phyloP scores from a whole-genome alignment of 2,797 vertebrate species.

The Lindbergichthys nudifrons region DNA sequence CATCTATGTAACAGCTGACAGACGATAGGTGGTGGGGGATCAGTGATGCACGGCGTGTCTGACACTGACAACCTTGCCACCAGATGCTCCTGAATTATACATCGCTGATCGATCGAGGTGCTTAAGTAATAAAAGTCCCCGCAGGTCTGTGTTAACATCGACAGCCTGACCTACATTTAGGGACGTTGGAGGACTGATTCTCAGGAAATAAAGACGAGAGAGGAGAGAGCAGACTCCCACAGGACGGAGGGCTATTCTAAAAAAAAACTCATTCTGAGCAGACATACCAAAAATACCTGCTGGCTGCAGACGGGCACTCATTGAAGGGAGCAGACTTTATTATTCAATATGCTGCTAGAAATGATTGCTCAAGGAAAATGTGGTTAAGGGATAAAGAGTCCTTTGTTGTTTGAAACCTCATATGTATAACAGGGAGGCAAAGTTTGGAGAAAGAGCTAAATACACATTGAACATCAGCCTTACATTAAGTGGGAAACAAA shows the following conservation, averaged over 20 bases:
- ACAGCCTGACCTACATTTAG: slow-evolving; percentile 81
- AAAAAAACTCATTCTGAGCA: slow-evolving; percentile 55
- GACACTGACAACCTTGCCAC: slow-evolving; percentile 81
- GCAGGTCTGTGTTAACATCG: slow-evolving; percentile 71
- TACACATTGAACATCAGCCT: no score
- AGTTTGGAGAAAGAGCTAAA: no score
- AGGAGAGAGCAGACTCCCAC: slow-evolving; percentile 58
- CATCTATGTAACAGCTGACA: slow-evolving; percentile 61
- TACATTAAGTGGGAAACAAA: no score
- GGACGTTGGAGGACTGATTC: slow-evolving; percentile 61
- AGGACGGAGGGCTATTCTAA: slow-evolving; percentile 47
- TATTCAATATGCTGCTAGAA: slow-evolving; percentile 36
- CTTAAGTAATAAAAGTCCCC: slow-evolving; percentile 81
- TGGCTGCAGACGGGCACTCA: slow-evolving; percentile 38
- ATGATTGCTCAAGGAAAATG: slow-evolving; percentile 28
- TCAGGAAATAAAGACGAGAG: slow-evolving; percentile 65
- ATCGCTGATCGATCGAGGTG: slow-evolving; percentile 82
- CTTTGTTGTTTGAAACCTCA: neutral
- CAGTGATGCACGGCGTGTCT: slow-evolving; percentile 76
- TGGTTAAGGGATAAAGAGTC: slow-evolving; percentile 14
- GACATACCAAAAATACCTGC: neutral
- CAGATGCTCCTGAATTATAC: slow-evolving; percentile 84
- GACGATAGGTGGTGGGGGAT: slow-evolving; percentile 59
- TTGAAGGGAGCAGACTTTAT: slow-evolving; percentile 32
- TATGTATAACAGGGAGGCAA: no score